Evolutionary conservation across 2,888 invertebrate genomes (phyloP).

Genomic region (Andrena trimmerana): DNA sequence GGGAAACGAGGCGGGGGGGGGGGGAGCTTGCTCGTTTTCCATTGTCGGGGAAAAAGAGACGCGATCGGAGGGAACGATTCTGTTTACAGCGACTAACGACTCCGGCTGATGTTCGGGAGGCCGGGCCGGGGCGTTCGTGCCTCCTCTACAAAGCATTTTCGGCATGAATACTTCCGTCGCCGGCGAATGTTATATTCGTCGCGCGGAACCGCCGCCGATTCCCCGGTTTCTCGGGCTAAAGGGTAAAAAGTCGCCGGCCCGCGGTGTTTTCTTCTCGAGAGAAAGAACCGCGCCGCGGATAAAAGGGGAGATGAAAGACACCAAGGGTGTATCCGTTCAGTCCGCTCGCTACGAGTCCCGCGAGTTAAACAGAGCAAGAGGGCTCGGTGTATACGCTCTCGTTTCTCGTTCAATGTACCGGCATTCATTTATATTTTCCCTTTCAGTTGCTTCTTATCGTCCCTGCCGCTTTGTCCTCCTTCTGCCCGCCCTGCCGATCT

Average conservation of each 20-base stretch:
- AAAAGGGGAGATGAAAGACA: slow-evolving; percentile 55
- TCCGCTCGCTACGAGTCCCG: slow-evolving; percentile 47
- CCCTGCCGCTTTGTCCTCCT: slow-evolving; percentile 34
- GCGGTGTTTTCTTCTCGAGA: slow-evolving; percentile 24
- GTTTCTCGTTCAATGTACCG: slow-evolving; percentile 59
- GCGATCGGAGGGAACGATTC: slow-evolving; percentile 45
- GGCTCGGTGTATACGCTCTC: slow-evolving; percentile 47
- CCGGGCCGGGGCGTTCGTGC: background rate
- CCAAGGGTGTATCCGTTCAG: slow-evolving; percentile 25
- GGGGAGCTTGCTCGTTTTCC: slow-evolving; percentile 41
- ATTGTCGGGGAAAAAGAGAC: slow-evolving; percentile 27
- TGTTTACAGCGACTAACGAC: slow-evolving; percentile 51
- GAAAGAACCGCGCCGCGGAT: slow-evolving; percentile 15
- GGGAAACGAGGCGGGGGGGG: slow-evolving; percentile 26
- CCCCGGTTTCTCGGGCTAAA: slow-evolving; percentile 4
- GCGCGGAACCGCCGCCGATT: background rate
- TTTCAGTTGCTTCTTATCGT: slow-evolving; percentile 44
- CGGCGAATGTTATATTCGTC: background rate
- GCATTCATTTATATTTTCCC: slow-evolving; percentile 60
- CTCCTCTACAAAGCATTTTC: background rate
- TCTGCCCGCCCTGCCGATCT: slow-evolving; percentile 13
- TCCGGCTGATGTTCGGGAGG: background rate
- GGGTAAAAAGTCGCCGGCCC: slow-evolving; percentile 23
- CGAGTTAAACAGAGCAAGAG: slow-evolving; percentile 60
- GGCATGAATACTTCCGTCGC: background rate